Evolutionary conservation across 2,113 vertebrate genomes (phyloP), one percentile per base, ranked within the genome.

Genomic region (Physeter macrocephalus): DNA sequence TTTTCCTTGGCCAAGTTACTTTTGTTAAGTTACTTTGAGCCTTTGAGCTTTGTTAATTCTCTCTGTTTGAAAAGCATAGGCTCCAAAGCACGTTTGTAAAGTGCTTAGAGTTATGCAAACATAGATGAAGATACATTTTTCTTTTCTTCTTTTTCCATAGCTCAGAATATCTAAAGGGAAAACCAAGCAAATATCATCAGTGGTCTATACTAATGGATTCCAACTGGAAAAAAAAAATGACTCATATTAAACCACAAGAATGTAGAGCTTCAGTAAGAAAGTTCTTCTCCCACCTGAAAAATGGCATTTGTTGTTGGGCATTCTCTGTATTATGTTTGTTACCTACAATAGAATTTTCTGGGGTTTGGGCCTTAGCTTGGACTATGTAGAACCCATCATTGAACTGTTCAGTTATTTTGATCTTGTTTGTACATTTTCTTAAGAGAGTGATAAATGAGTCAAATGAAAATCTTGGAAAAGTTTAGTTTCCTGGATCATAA

Each of bases 91-190:
- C 61, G 72, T 57, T 94, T 59, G 13, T 81, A 61, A 93, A 88
- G 39, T 78, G 8, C n/a, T 31, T 83, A 83, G 41, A 72, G 43
- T 72, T 78, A 41, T 34, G 14, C 25, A 66, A 84, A 81, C 59
- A 75, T 78, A 96, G 17, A 59, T 85, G 31, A 95, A 93, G 27
- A 54, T 87, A 85, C 11, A 18, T 91, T 88, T 86, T 59, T 41
- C 36, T 78, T 77, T 67, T 57, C 23, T 34, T 41, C 27, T 43
- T 41, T 34, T 21, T 25, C 36, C 12, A 64, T 64, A 57, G 61
- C 49, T 74, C 71, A 97, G 88, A 93, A 64, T 94, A 82, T 78
- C 57, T 67, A 81, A 93, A 85, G 43, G 82, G 64, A 92, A 90
- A 83, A 84, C 64, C 36, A 75, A 95, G 81, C 29, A 87, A 92